Percentiles rank a stretch among this genome's conserved stretches.
Conservation (phyloP, 2,797 vertebrate species). For the Odontamblyopus lacepedii region DNA sequence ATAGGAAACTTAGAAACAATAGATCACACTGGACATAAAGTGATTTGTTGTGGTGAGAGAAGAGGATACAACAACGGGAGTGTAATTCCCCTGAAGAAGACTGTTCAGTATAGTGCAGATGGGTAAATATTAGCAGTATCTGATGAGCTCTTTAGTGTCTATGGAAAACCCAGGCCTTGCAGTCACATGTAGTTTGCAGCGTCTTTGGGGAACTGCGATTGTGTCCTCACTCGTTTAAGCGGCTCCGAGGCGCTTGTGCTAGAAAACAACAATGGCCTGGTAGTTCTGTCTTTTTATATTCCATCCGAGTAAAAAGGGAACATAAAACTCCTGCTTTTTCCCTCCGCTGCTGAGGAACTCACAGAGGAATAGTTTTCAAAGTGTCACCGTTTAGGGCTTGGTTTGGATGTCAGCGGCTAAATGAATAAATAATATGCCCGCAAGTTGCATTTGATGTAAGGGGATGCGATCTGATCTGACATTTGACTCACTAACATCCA, state of each 20-base stretch:
- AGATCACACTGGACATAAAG: too few relatives aligned
- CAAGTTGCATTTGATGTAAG: conserved; percentile 69
- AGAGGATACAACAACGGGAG: neutral
- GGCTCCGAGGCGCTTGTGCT: conserved; percentile 52
- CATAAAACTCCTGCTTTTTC: conserved; percentile 43
- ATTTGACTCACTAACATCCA: conserved; percentile 46
- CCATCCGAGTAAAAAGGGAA: conserved; percentile 51
- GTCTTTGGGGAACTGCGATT: conserved; percentile 47
- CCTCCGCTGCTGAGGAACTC: conserved; percentile 39
- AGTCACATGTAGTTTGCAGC: conserved; percentile 61
- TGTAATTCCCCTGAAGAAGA: conserved; percentile 9
- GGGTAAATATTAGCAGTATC: conserved; percentile 56
- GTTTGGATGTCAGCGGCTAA: conserved; percentile 71
- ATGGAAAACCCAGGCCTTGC: conserved; percentile 46
- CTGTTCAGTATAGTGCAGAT: conserved; percentile 19
- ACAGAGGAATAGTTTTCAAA: conserved; percentile 73
- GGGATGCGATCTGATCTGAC: conserved; percentile 66
- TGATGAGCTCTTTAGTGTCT: conserved; percentile 45
- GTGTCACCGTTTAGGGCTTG: conserved; percentile 71
- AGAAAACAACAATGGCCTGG: conserved; percentile 59
- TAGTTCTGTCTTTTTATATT: conserved; percentile 56
- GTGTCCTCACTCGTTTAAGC: conserved; percentile 44
- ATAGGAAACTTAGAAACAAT: too few relatives aligned
- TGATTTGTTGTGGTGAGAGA: neutral
- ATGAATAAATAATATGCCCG: conserved; percentile 76